Evolutionary conservation across 2,888 invertebrate genomes (phyloP).

Genomic region (Epirrhoe tristata): DNA sequence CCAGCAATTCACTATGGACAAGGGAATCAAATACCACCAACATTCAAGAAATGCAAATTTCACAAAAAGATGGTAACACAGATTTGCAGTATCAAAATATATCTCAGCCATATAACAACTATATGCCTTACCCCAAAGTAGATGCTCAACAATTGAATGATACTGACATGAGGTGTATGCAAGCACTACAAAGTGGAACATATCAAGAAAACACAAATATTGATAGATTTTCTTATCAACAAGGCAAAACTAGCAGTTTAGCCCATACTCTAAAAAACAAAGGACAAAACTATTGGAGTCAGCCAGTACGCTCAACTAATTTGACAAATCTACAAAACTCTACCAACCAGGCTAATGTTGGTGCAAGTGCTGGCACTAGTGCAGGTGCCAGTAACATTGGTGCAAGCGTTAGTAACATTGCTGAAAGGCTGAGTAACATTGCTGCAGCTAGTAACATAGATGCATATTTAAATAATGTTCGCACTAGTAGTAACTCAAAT

Average conservation of each 20-base stretch:
- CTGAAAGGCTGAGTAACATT: neutral
- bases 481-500: neutral
- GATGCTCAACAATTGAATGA: neutral
- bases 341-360: neutral
- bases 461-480: neutral
- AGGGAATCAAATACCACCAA: neutral
- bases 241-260: neutral
- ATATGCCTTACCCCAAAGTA: neutral
- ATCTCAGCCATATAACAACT: neutral
- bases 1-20: neutral
- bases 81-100: neutral
- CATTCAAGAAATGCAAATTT: neutral
- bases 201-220: neutral
- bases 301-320: neutral
- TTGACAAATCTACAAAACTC: neutral
- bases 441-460: neutral
- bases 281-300: neutral
- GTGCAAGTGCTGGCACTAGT: too few species aligned
- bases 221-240: neutral
- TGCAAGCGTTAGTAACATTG: neutral
- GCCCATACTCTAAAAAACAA: neutral
- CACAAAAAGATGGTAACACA: neutral
- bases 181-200: neutral
- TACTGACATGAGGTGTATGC: neutral
- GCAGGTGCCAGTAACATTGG: neutral